Evolutionary conservation across 92 coral and sea anemone species (phyloP).

Genomic region (Scolanthus callimorphus): DNA sequence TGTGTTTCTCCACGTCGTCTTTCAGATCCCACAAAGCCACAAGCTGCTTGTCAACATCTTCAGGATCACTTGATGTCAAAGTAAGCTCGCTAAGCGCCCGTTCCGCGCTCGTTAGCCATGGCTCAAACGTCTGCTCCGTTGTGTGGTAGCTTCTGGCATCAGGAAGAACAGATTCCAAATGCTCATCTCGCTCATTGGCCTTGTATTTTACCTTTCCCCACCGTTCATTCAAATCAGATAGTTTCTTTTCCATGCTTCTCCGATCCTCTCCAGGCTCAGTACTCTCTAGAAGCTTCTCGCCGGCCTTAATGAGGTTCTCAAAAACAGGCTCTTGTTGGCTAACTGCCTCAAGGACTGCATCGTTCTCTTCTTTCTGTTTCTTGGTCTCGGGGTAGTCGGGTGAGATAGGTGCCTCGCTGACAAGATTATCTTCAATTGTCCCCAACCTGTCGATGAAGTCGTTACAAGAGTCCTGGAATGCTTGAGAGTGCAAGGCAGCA

Average conservation of each 20-base stretch:
- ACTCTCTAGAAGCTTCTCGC: constrained; percentile 72
- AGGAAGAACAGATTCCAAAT: constrained; percentile 57
- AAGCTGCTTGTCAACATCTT: constrained; percentile 65
- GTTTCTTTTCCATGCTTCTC: constrained; percentile 57
- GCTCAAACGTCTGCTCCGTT: constrained; percentile 46
- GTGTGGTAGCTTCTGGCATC: constrained; percentile 69
- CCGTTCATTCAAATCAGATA: constrained; percentile 71
- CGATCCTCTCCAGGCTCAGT: constrained; percentile 78
- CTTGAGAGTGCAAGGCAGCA: constrained; percentile 90
- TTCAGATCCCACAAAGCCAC: constrained; percentile 64
- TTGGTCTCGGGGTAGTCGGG: constrained; percentile 76
- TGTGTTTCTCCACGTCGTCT: constrained; percentile 77
- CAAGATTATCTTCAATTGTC: constrained; percentile 71
- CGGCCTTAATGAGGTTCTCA: constrained; percentile 72
- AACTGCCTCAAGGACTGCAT: constrained; percentile 58
- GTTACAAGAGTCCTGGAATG: constrained; percentile 86
- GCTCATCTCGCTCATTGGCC: constrained; percentile 52
- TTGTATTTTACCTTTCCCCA: constrained; percentile 73
- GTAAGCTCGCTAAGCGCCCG: constrained; percentile 50
- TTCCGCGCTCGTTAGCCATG: constrained; percentile 82
- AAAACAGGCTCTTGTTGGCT: constrained; percentile 82
- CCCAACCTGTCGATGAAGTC: constrained; percentile 76
- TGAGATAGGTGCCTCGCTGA: constrained; percentile 72
- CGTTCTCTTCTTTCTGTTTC: constrained; percentile 83
- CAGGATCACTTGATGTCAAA: constrained; percentile 53